Percentiles rank a stretch among this genome's conserved stretches.
Conservation (phyloP, 2,888 invertebrate genomes). For the Eilema sororculum region DNA sequence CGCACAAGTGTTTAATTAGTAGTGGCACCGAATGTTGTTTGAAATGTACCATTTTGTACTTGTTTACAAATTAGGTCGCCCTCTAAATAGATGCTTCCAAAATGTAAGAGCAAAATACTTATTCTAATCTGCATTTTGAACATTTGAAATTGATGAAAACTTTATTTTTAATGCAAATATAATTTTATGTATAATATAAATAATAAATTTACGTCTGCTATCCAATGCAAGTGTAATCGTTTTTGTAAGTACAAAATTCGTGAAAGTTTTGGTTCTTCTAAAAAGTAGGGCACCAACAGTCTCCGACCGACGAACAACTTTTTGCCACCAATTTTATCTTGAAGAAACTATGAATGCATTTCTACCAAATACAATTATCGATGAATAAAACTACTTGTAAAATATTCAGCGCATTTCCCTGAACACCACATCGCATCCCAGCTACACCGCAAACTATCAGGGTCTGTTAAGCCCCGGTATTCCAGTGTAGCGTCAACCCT, state of each 20-base stretch:
- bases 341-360: not conserved
- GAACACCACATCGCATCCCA: not conserved
- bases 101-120: too few relatives aligned
- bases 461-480: slow-evolving; percentile 24
- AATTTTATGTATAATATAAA: too few relatives aligned
- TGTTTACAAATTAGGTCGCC: too few relatives aligned
- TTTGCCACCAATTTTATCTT: not conserved
- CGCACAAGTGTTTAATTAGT: not conserved
- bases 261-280: too few relatives aligned
- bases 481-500: slow-evolving; percentile 30
- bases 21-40: not conserved
- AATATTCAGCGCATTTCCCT: not conserved
- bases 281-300: too few relatives aligned
- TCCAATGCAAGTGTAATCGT: not conserved
- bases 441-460: slow-evolving; percentile 39
- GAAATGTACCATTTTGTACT: not conserved
- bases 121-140: not conserved
- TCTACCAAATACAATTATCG: not conserved
- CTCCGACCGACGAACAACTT: too few relatives aligned
- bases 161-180: not conserved
- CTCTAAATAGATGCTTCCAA: too few relatives aligned
- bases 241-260: too few relatives aligned
- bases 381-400: not conserved
- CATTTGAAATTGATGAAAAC: not conserved
- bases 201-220: too few relatives aligned